These are phyloP conservation scores for Scaptomyza tumidula DNA, from an alignment of 2,888 invertebrate species.

Conservation along the genomic window DNA sequence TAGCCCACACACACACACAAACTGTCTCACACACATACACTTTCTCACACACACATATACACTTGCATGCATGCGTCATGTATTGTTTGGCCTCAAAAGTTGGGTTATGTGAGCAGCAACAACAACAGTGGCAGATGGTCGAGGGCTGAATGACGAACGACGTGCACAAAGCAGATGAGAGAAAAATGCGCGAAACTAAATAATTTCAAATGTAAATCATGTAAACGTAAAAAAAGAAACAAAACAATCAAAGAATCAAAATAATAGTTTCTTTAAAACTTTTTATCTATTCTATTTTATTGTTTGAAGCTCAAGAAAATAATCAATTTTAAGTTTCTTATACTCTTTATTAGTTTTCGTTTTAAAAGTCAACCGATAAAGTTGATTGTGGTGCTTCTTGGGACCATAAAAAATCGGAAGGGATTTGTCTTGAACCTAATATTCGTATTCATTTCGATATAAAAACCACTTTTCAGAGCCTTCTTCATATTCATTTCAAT, in stretches of 20 bases:
- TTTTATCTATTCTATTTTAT: too few relatives aligned
- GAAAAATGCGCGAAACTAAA: constrained; percentile 30
- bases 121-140: constrained; percentile 26
- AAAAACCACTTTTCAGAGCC: not conserved
- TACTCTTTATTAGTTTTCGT: too few relatives aligned
- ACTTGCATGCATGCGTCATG: constrained; percentile 46
- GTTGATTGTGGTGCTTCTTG: too few relatives aligned
- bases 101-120: constrained; percentile 58
- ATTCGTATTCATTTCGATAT: not conserved
- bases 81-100: constrained; percentile 56
- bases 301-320: too few relatives aligned
- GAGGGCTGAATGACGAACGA: constrained; percentile 48
- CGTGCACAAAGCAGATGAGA: constrained; percentile 41
- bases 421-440: too few relatives aligned
- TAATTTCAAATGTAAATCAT: not conserved
- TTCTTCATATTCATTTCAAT: not conserved
- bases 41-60: constrained; percentile 20
- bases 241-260: too few relatives aligned
- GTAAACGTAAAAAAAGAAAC: too few relatives aligned
- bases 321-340: too few relatives aligned
- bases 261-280: too few relatives aligned
- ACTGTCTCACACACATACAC: constrained; percentile 20
- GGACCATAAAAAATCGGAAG: too few relatives aligned
- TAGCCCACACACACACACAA: constrained; percentile 17
- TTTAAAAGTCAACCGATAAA: too few relatives aligned